These are phyloP conservation scores for Falco peregrinus DNA, from an alignment of 2,797 vertebrate genomes.

Conservation along the genomic window DNA sequence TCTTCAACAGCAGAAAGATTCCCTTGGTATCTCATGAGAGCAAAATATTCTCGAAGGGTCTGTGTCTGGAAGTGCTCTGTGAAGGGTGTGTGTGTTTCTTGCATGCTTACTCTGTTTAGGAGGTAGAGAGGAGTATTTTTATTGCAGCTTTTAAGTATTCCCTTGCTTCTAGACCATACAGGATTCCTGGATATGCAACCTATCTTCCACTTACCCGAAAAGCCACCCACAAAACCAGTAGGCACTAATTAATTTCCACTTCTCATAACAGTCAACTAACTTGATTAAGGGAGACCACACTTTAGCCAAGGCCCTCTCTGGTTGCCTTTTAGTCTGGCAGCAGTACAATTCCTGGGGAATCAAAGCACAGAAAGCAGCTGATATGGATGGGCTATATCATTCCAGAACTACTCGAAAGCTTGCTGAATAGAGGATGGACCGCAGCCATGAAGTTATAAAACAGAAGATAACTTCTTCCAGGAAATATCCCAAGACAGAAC, in stretches of 20 bases:
- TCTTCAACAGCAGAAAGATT: background rate
- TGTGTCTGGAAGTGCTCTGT: background rate
- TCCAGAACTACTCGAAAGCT: background rate
- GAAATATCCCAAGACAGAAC: background rate
- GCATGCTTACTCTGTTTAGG: background rate
- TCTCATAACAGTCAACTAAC: background rate
- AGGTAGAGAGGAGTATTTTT: background rate
- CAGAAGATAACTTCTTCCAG: background rate
- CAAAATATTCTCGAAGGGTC: background rate
- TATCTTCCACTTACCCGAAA: background rate
- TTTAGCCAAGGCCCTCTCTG: background rate
- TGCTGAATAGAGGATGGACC: background rate
- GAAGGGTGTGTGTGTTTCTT: background rate
- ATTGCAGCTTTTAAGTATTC: background rate
- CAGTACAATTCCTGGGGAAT: rapidly evolving
- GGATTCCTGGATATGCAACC: background rate
- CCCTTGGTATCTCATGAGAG: background rate
- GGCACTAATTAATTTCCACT: background rate
- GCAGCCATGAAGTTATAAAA: background rate
- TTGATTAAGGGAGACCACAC: background rate
- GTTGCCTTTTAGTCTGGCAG: background rate
- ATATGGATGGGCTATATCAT: background rate
- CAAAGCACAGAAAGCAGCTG: background rate
- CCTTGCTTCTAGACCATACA: background rate
- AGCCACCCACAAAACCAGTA: background rate